These are phyloP conservation scores for Pyrocephalus nanus DNA, from an alignment of 2,797 vertebrate species.

Conservation along the genomic window DNA sequence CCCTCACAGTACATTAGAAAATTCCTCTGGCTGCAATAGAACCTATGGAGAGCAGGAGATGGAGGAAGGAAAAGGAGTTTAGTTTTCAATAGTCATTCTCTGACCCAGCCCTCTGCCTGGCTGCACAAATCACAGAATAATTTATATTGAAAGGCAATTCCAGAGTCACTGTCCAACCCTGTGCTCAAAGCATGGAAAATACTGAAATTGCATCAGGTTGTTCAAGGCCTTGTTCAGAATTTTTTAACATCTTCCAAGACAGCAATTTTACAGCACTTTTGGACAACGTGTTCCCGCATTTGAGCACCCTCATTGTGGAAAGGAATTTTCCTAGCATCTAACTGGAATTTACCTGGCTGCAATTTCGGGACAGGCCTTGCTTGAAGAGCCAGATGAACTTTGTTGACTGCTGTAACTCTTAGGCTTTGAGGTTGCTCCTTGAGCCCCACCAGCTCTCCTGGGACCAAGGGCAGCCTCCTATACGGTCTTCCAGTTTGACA, in stretches of 20 bases:
- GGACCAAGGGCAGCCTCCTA: neutral
- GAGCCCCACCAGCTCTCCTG: neutral
- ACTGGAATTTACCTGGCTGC: neutral
- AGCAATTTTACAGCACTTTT: neutral
- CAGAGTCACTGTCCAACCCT: neutral
- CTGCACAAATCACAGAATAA: neutral
- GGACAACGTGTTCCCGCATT: neutral
- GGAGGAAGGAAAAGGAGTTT: neutral
- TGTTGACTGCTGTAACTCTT: neutral
- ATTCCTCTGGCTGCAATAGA: neutral
- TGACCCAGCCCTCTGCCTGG: neutral
- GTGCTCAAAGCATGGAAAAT: neutral
- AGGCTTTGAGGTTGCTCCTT: neutral
- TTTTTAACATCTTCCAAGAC: neutral
- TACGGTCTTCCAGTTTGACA: neutral
- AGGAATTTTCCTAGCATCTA: neutral
- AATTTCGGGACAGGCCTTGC: neutral
- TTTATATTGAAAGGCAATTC: neutral
- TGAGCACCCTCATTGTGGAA: neutral
- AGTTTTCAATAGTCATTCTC: neutral
- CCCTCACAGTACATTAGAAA: neutral
- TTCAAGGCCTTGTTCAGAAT: neutral
- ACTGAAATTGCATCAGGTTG: neutral
- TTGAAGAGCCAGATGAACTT: neutral
- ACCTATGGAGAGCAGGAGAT: neutral